Conservation (phyloP, 2,113 vertebrate species). For the Pelecanus crispus region DNA sequence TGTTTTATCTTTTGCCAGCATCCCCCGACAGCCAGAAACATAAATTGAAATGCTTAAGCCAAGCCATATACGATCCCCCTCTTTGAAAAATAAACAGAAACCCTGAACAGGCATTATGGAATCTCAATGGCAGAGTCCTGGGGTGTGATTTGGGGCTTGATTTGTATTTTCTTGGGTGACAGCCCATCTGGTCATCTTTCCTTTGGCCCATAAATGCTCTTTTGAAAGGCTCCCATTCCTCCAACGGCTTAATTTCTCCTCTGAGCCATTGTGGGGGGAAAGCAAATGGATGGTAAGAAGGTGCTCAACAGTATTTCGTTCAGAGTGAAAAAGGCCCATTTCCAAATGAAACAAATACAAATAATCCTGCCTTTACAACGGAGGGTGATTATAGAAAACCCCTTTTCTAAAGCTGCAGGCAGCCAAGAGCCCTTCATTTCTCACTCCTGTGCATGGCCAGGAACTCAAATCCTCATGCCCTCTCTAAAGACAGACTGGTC, state of each 20-base stretch:
- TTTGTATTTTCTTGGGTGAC: conserved; percentile 46
- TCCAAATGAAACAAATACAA: conserved; percentile 58
- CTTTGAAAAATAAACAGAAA: conserved; percentile 52
- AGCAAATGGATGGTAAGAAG: conserved; percentile 26
- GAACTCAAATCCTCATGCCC: neutral
- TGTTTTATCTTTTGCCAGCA: conserved; percentile 64
- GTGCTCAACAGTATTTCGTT: neutral
- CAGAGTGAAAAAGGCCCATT: conserved; percentile 15
- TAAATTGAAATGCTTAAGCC: conserved; percentile 53
- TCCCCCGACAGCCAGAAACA: conserved; percentile 41
- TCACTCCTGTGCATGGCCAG: conserved; percentile 12
- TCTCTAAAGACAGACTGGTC: neutral
- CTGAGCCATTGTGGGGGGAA: neutral
- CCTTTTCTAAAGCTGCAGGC: conserved; percentile 9
- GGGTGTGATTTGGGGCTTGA: conserved; percentile 10
- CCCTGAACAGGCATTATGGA: conserved; percentile 14
- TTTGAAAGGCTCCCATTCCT: conserved; percentile 29
- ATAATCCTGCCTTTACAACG: conserved; percentile 47
- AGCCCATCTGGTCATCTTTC: conserved; percentile 43
- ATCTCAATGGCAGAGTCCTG: conserved; percentile 7
- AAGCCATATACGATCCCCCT: conserved; percentile 29
- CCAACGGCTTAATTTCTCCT: conserved; percentile 15
- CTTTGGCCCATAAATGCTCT: neutral
- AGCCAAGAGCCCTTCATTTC: conserved; percentile 39
- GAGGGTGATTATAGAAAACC: conserved; percentile 34